A percentile compares a stretch with the other conserved stretches of the same genome.
Conservation (phyloP, 2,888 invertebrate species). For the Ptilodon capucinus region DNA sequence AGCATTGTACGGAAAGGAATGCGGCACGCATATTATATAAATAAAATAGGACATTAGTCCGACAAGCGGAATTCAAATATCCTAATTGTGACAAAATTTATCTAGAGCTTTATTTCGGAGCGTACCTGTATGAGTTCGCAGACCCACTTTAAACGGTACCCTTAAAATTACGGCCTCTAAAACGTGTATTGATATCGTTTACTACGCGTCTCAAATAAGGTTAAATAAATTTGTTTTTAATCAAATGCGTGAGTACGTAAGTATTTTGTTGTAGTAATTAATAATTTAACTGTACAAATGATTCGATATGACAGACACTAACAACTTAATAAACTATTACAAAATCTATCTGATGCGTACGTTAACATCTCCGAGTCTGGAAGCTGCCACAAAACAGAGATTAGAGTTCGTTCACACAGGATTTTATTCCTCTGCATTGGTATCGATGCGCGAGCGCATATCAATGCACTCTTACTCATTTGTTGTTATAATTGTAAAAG, state of each 20-base stretch:
- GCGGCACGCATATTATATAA: neutral
- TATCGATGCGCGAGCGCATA: slow-evolving; percentile 74
- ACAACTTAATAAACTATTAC: slow-evolving; percentile 14
- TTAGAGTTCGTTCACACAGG: slow-evolving; percentile 83
- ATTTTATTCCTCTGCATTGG: slow-evolving; percentile 78
- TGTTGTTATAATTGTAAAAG: slow-evolving; percentile 82
- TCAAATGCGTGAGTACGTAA: no score
- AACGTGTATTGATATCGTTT: no score
- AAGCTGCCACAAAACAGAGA: slow-evolving; percentile 77
- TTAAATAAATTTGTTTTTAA: neutral
- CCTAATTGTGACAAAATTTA: neutral
- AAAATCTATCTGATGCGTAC: slow-evolving; percentile 60
- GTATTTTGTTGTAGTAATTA: no score
- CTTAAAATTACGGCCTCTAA: neutral
- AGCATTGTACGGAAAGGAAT: neutral
- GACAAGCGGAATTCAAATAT: neutral
- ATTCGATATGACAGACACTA: neutral
- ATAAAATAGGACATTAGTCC: neutral
- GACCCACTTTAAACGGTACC: neutral
- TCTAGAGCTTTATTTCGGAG: neutral
- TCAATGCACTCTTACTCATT: slow-evolving; percentile 80
- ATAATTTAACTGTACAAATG: neutral
- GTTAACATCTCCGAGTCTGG: slow-evolving; percentile 68
- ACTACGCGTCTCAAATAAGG: neutral
- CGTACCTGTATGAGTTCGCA: neutral